Evolutionary conservation across 2,113 vertebrate species (phyloP), one percentile per base, ranked within the genome.

Genomic region (Herpailurus yagouaroundi): DNA sequence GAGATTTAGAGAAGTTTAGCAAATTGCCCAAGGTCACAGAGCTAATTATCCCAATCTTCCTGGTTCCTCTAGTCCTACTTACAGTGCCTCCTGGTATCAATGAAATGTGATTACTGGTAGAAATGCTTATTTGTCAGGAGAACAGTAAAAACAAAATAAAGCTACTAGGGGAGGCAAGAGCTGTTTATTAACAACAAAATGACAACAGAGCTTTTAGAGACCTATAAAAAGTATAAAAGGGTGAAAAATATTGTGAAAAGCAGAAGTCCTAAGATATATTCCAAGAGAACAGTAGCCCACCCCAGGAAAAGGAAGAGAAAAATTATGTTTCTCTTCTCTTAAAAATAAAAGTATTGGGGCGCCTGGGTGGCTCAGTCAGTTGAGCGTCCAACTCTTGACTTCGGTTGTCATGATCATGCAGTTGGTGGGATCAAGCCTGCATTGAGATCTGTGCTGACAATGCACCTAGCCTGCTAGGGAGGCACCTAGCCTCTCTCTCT

Each of bases 1-100:
- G 94, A 86, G 73, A 94, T 81, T 97, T 69, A 89, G 89, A 96
- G 95, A 96, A 97, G 76, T 90, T 92, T 80, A 79, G 71, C 90
- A 76, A 92, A 89, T 14, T 90, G 80, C 13, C 77, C 88, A 85
- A 91, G 66, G 87, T 98, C 86, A 91, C 45, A 92, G 66, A 90
- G 64, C 76, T 95, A 96, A 97, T 84, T 97, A 96, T 52, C 81
- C 29, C 52, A 33, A 91, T 90, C 84, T 90, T 89, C 84, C 68
- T 92, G 48, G 85, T 68, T 88, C 73, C 52, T 82, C 92, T 69
- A 52, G 50, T 41, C 50, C 41, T 66, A 69, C n/a, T 48, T 23
- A 52, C 0, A 80, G 36, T 48, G 52, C 21, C 83, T 94, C 55
- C 86, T 33, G 27, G 36, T 63, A 89, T 76, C 92, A 76, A 89